Evolutionary conservation across 2,113 vertebrate genomes (phyloP).

Genomic region (Mastomys natalensis): DNA sequence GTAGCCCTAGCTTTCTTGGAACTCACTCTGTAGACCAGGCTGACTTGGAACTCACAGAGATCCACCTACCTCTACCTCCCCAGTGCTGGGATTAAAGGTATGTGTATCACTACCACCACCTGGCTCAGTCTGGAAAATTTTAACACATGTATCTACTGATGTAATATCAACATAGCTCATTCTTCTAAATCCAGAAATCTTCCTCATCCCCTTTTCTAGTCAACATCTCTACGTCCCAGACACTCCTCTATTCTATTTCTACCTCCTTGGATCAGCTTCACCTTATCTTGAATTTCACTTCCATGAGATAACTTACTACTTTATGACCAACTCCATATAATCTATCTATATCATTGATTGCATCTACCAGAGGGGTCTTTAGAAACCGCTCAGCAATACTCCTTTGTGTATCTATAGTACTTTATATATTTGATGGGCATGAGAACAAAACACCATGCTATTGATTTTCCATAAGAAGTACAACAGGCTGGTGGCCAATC

Average conservation of each 20-base stretch:
- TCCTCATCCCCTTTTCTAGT: background rate
- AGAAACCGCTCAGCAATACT: no score
- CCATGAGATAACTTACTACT: background rate
- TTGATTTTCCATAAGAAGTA: background rate
- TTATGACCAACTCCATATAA: background rate
- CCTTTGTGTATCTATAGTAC: background rate
- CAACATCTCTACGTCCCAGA: background rate
- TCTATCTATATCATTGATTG: background rate
- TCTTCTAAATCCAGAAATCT: background rate
- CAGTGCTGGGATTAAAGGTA: background rate
- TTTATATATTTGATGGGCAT: background rate
- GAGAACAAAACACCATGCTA: background rate
- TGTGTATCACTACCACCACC: background rate
- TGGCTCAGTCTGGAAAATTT: no score
- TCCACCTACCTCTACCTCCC: background rate
- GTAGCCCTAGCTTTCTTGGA: no score
- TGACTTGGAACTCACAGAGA: background rate
- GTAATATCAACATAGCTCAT: no score
- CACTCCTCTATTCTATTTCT: background rate
- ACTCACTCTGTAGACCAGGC: no score
- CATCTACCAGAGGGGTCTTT: background rate
- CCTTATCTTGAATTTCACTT: background rate
- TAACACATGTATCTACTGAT: background rate
- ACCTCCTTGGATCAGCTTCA: background rate
- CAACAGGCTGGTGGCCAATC: background rate